Evolutionary conservation across 2,797 vertebrate species (phyloP).

Genomic region (Ctenochaetus hawaiiensis): DNA sequence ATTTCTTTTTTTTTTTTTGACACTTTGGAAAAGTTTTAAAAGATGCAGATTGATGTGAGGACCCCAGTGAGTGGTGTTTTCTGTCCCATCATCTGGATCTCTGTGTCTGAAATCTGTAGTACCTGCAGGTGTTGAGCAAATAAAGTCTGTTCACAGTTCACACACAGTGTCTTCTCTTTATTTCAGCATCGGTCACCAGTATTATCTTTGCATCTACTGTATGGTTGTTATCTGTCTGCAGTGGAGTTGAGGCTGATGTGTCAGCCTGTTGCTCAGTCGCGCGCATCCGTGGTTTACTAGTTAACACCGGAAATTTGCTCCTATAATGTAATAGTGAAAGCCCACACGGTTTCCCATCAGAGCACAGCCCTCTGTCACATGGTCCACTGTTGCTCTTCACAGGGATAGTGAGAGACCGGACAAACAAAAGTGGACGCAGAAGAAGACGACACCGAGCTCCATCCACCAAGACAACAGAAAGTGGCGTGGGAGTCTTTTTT

Average conservation of each 20-base stretch:
- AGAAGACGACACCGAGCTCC: constrained; percentile 15
- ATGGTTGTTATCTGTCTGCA: not conserved
- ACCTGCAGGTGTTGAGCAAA: constrained; percentile 80
- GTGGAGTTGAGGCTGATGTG: constrained; percentile 20
- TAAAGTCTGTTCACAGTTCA: constrained; percentile 81
- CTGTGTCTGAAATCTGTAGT: constrained; percentile 68
- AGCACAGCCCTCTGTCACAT: constrained; percentile 81
- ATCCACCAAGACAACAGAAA: not conserved
- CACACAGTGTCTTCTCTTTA: constrained; percentile 11
- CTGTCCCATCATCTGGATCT: constrained; percentile 41
- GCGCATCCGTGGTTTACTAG: constrained; percentile 52
- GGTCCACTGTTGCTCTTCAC: constrained; percentile 38
- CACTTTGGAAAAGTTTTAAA: constrained; percentile 67
- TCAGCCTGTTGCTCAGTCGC: constrained; percentile 41
- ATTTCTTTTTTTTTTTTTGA: constrained; percentile 17
- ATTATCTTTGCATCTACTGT: too few relatives aligned
- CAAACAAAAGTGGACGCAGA: constrained; percentile 36
- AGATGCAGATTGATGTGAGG: constrained; percentile 48
- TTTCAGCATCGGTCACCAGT: too few relatives aligned
- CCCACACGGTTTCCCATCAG: constrained; percentile 77
- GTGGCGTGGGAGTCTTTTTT: not conserved
- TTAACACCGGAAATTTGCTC: constrained; percentile 75
- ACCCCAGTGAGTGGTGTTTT: constrained; percentile 58
- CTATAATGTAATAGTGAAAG: constrained; percentile 73
- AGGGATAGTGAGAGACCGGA: constrained; percentile 28